A percentile compares a stretch with the other conserved stretches of the same genome.
These are phyloP conservation scores for Eustalomyia histrio DNA, from an alignment of 2,888 invertebrate species.

Conservation along the genomic window DNA sequence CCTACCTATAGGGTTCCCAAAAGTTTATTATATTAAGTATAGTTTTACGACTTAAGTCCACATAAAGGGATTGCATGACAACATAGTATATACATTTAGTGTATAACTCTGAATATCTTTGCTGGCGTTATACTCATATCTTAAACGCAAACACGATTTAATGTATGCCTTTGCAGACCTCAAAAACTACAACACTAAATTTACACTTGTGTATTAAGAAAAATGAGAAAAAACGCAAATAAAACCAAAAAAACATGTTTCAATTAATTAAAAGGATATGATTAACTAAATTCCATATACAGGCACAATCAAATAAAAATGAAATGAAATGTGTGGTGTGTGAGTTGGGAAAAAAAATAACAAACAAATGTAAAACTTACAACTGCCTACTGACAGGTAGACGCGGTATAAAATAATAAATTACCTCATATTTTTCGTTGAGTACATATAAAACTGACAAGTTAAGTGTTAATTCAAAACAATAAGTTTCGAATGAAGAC, in stretches of 20 bases:
- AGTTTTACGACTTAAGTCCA: slow-evolving; percentile 46
- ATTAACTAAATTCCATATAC: slow-evolving; percentile 51
- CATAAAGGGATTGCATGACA: slow-evolving; percentile 44
- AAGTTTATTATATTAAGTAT: slow-evolving; percentile 54
- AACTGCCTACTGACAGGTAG: slow-evolving; percentile 39
- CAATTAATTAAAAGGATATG: slow-evolving; percentile 64
- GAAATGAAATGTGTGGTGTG: not conserved
- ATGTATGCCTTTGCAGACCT: not conserved
- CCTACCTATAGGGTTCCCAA: not conserved
- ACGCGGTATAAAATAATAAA: slow-evolving; percentile 28
- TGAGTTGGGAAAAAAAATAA: not conserved
- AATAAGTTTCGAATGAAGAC: slow-evolving; percentile 16
- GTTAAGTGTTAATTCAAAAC: slow-evolving; percentile 38
- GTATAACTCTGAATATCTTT: not conserved
- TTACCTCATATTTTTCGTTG: slow-evolving; percentile 1
- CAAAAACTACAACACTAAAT: slow-evolving; percentile 20
- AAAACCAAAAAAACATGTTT: slow-evolving; percentile 46
- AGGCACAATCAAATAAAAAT: not conserved
- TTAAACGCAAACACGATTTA: slow-evolving; percentile 33
- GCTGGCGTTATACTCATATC: slow-evolving; percentile 18
- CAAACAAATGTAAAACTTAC: slow-evolving; percentile 22
- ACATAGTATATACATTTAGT: slow-evolving; percentile 23
- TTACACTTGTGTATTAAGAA: slow-evolving; percentile 33
- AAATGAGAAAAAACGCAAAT: not conserved
- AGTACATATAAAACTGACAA: slow-evolving; percentile 24